These are phyloP conservation scores for Temnothorax curvispinosus DNA, from an alignment of 1,140 invertebrate species.

Conservation along the genomic window DNA sequence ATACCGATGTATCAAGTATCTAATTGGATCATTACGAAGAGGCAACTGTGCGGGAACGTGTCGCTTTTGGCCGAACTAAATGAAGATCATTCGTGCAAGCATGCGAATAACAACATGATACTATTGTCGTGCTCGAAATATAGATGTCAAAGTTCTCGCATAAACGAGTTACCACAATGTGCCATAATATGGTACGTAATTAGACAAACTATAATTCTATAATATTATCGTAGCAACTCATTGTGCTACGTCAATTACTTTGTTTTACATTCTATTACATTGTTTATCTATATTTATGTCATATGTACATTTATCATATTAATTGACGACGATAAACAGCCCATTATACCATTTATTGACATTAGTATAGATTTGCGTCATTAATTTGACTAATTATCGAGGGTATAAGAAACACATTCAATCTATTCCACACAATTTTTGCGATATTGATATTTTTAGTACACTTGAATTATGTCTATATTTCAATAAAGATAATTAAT, in stretches of 20 bases:
- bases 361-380: neutral
- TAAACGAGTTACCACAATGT: neutral
- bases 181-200: neutral
- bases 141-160: neutral
- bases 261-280: neutral
- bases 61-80: neutral
- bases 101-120: neutral
- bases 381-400: constrained; percentile 1
- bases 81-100: neutral
- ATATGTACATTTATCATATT: neutral
- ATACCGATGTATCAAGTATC: neutral
- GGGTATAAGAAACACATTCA: neutral
- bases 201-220: neutral
- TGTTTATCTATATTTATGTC: neutral
- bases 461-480: neutral
- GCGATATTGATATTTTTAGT: neutral
- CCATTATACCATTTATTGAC: neutral
- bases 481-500: neutral
- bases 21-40: constrained; percentile 19
- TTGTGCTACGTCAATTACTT: neutral
- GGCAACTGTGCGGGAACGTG: neutral
- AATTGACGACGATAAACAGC: neutral
- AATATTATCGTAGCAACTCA: neutral
- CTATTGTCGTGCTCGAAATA: neutral
- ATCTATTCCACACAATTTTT: neutral